phyloP scores from a whole-genome alignment of 2,113 vertebrate genomes.

The Egretta garzetta region DNA sequence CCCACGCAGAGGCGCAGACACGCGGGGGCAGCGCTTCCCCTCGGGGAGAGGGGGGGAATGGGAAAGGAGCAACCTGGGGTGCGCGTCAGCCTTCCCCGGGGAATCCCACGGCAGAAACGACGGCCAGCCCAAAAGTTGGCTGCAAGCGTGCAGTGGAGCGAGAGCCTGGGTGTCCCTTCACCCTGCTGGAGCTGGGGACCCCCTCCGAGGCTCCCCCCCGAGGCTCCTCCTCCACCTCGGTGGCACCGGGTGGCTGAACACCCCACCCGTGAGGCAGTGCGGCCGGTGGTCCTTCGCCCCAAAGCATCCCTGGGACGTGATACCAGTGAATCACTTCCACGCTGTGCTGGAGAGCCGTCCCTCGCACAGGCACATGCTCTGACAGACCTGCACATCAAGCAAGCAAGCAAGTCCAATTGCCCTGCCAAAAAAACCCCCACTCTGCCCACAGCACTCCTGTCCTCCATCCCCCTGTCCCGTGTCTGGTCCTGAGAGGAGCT shows the following conservation, averaged over 20 bases:
- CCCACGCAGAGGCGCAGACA: background rate
- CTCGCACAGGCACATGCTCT: background rate
- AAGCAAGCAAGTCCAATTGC: background rate
- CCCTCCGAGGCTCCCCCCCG: background rate
- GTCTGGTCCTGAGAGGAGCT: background rate
- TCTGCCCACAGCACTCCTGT: background rate
- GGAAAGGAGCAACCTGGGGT: background rate
- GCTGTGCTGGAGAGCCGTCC: accelerated
- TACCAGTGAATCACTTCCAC: too few species aligned
- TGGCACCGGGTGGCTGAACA: background rate
- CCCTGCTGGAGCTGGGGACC: background rate
- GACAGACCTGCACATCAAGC: accelerated
- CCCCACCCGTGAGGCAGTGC: background rate
- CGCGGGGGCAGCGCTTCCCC: background rate
- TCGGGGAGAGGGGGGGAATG: too few species aligned
- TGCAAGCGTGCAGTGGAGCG: accelerated
- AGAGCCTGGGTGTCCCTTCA: background rate
- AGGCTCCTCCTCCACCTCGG: background rate
- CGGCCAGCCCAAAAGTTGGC: background rate
- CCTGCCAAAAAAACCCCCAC: background rate
- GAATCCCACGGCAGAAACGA: background rate
- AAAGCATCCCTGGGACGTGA: accelerated
- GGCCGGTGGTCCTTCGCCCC: background rate
- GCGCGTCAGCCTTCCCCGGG: accelerated
- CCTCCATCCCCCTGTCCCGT: accelerated